Base-by-base conservation (phyloP, 1,140 invertebrate species). In the Asbolus verrucosus region DNA sequence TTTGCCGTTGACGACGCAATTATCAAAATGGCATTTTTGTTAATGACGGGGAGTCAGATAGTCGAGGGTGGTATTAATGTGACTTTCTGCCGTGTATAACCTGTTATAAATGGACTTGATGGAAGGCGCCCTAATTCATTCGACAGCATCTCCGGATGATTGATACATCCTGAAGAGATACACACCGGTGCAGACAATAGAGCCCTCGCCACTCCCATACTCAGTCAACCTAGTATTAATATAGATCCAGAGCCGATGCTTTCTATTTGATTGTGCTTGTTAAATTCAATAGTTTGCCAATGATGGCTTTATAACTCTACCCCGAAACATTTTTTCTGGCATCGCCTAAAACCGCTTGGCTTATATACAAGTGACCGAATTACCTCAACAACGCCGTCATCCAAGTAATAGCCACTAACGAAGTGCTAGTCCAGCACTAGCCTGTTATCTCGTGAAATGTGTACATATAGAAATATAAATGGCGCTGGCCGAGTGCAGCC, bases 21-120 rank as follows among this genome's bases (percentile, higher is more conserved):
- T 54, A 54, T 54, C 46, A 54, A 31, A 54, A 54, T 54, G 46
- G 46, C 46, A 54, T 54, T 54, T 54, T 54, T 54, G 46, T 54
- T 54, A 54, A 54, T 54, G 46, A 54, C 46, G 46, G 27, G 18
- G 46, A 54, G 46, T 54, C 41, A 9, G 27, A 36, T 11, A 36
- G 33, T 36, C 33, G 46, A 54, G 46, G 41, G 41, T 43, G 41
- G 46, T 54, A 54, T 54, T 54, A 54, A 54, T 54, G 46, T 27
- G 46, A 54, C 46, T 54, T 54, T 54, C 14, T 24, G 46, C 21
- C 41, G 21, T 54, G 46, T 54, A 54, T 54, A 54, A 54, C 46
- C 46, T 54, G 46, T 54, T 54, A 54, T 54, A 54, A 54, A 54
- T 54, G 46, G 46, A 54, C 46, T 54, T 27, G 46, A 54, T 54